A percentile compares a stretch with the other conserved stretches of the same genome.
phyloP scores from a whole-genome alignment of 2,888 invertebrate species.

The Gastracanthus pulcherrimus region DNA sequence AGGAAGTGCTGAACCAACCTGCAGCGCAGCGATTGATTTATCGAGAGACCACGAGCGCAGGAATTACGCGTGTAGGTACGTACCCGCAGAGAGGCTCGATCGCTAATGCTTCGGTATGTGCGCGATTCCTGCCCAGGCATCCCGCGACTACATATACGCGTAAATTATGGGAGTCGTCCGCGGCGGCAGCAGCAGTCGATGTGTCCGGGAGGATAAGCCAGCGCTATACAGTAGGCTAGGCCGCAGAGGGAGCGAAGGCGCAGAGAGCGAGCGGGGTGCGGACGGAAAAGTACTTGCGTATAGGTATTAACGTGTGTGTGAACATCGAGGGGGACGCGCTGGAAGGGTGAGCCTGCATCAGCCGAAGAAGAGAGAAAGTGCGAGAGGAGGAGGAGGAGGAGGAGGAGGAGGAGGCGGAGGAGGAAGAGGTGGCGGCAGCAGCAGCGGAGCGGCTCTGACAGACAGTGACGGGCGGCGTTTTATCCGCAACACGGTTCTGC shows the following conservation, averaged over 20 bases:
- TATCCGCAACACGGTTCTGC: constrained; percentile 76
- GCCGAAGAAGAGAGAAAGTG: constrained; percentile 2
- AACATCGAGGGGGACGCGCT: not conserved
- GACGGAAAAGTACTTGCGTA: not conserved
- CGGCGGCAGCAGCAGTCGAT: too few species aligned
- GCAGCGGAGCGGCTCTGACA: constrained; percentile 66
- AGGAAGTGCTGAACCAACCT: not conserved
- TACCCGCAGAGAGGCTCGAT: not conserved
- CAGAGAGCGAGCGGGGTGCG: not conserved
- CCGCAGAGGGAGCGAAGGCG: too few species aligned
- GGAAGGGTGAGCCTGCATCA: too few species aligned
- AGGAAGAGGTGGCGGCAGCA: constrained; percentile 60
- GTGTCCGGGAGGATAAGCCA: too few species aligned
- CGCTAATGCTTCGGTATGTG: not conserved
- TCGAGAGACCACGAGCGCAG: not conserved
- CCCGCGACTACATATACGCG: too few species aligned
- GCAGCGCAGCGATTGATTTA: constrained; percentile 8
- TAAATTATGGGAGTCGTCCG: constrained; percentile 13
- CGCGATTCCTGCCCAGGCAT: too few species aligned
- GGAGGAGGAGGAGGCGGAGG: constrained; percentile 52
- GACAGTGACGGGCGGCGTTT: constrained; percentile 75
- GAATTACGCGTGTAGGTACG: constrained; percentile 4
- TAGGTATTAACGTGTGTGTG: not conserved
- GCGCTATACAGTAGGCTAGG: too few species aligned
- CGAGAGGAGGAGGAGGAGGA: constrained; percentile 34